Evolutionary conservation across 2,888 invertebrate species (phyloP).

Genomic region (Sminthurinus aureus): DNA sequence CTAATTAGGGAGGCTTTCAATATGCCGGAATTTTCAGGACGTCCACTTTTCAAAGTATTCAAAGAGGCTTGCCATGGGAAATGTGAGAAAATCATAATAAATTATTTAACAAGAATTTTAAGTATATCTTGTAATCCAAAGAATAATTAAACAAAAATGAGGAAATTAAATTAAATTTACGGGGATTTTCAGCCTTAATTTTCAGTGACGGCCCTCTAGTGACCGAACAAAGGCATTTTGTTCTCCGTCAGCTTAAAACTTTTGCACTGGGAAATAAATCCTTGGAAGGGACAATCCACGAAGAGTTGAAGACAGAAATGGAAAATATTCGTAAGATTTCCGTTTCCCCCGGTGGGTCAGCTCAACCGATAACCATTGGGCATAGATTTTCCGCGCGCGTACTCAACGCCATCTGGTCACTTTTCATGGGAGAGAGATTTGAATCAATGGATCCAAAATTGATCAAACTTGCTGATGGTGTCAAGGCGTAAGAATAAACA

Average conservation of each 20-base stretch:
- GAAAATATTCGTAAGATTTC: neutral
- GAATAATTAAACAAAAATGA: too few relatives aligned
- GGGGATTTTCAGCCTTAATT: slow-evolving; percentile 1
- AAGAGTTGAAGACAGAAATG: neutral
- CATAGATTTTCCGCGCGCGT: neutral
- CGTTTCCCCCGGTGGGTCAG: neutral
- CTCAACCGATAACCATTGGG: neutral
- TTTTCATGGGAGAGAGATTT: neutral
- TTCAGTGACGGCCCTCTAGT: neutral
- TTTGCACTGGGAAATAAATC: too few relatives aligned
- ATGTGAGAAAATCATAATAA: too few relatives aligned
- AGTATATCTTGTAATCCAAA: too few relatives aligned
- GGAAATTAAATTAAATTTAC: too few relatives aligned
- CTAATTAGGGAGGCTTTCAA: too few relatives aligned
- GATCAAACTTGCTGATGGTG: neutral
- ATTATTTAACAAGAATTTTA: too few relatives aligned
- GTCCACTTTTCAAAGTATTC: too few relatives aligned
- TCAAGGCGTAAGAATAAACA: too few relatives aligned
- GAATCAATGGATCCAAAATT: neutral
- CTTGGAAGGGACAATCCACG: neutral
- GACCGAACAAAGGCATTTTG: neutral
- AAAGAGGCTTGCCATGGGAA: too few relatives aligned
- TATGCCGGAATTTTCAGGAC: too few relatives aligned
- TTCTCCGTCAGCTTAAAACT: too few relatives aligned
- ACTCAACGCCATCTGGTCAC: neutral